Base-by-base conservation (phyloP, 2,888 invertebrate genomes). In the Cenopis cana region DNA sequence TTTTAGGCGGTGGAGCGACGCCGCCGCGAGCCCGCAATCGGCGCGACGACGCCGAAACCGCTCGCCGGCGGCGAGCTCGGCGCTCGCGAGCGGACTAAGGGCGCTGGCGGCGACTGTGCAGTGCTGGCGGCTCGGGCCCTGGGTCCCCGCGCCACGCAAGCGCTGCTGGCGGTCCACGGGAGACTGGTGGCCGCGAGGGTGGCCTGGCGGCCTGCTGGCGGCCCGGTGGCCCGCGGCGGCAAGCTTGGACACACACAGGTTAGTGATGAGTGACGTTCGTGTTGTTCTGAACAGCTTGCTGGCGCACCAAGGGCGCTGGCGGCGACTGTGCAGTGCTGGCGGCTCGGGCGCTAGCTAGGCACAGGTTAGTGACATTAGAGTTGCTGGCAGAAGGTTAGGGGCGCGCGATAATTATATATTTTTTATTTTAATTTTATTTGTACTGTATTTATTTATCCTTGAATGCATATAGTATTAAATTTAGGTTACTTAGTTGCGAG, bases 21-120 rank as follows among this genome's bases (percentile, higher is more conserved):
- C 50, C 72, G 75, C 72, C 73, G 77, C 76, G 70, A 72, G 72
- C 38, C 75, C 77, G 70, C 89, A 94, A 74, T 94, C 95, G 29
- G 93, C 94, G 69, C 96, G 96, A 95, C 94, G 94, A 56, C 94
- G 94, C 61, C 60, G 10, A 24, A 95, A 95, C 56, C 94, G 96
- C 77, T 96, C 96, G 88, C 95, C 95, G 57, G 77, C 72, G 72
- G 76, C 73, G 76, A 76, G 76, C 73, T 76, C 56, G 76, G 73
- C 50, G 80, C 75, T 56, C 78, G 77, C 69, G 78, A 74, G 69
- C 62, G 74, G 50, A 72, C 74, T 69, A 41, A 69, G 29, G 68
- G 76, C 72, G 76, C 68, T 9, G 73, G 68, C 59, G 73, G 73
- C 20, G 77, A 73, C 64, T 72, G 75, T 59, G 73, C 71, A n/a